Conservation (phyloP, 2,888 invertebrate species). For the Tenthredo livida region DNA sequence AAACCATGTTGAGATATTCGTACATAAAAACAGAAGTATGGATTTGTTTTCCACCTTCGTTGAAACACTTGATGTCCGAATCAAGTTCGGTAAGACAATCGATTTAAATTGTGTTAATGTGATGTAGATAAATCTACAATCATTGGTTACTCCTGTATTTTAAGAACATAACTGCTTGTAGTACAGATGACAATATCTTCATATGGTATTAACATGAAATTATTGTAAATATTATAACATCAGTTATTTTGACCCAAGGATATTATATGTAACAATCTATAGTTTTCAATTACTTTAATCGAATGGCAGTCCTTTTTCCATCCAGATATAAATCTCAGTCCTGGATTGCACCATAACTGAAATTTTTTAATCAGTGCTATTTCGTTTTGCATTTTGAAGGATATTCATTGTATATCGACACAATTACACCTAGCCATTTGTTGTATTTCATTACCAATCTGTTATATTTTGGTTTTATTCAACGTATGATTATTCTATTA, state of each 20-base stretch:
- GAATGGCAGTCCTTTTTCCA: neutral
- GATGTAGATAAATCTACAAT: neutral
- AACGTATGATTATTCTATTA: neutral
- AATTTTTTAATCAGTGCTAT: neutral
- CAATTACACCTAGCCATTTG: neutral
- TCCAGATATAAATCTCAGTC: neutral
- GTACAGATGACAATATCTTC: conserved; percentile 16
- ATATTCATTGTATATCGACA: neutral
- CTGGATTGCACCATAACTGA: too few relatives aligned
- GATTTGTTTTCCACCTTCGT: conserved; percentile 66
- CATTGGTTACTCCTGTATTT: neutral
- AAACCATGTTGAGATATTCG: conserved; percentile 69
- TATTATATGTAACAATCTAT: neutral
- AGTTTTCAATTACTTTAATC: neutral
- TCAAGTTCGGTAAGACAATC: conserved; percentile 29
- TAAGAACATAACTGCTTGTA: conserved; percentile 25
- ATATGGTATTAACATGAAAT: conserved; percentile 23
- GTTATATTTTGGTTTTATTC: neutral
- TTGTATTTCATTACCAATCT: neutral
- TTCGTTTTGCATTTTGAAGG: neutral
- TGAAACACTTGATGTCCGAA: conserved; percentile 6
- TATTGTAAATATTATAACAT: conserved; percentile 41
- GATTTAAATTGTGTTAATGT: conserved; percentile 9
- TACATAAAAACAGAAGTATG: conserved; percentile 68
- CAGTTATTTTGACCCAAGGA: neutral